phyloP scores from a whole-genome alignment of 2,888 invertebrate species.

The Apotomis capreana region DNA sequence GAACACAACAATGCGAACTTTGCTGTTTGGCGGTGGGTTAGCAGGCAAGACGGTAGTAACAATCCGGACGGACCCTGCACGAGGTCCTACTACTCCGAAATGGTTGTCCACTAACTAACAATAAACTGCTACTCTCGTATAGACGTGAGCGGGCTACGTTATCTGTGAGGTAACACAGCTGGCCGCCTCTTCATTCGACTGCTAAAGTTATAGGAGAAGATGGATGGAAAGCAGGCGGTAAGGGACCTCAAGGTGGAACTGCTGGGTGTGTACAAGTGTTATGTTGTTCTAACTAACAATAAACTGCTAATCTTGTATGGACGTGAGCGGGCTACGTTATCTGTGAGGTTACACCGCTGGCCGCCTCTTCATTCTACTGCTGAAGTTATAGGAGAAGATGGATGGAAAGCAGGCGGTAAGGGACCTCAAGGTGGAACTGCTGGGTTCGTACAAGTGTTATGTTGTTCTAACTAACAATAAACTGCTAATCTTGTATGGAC shows the following conservation, averaged over 20 bases:
- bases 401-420: conserved; percentile 91
- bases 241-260: conserved; percentile 85
- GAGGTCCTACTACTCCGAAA: no score
- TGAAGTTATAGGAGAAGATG: conserved; percentile 90
- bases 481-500: conserved; percentile 83
- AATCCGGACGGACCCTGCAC: no score
- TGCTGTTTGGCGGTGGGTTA: no score
- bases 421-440: conserved; percentile 83
- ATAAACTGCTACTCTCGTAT: conserved; percentile 88
- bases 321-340: conserved; percentile 83
- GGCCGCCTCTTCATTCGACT: conserved; percentile 98
- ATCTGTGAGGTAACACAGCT: conserved; percentile 96
- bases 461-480: conserved; percentile 84
- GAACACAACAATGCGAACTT: no score
- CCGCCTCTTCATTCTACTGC: conserved; percentile 96
- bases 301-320: conserved; percentile 85
- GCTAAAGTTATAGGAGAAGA: conserved; percentile 91
- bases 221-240: conserved; percentile 90
- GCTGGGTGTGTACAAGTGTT: conserved; percentile 83
- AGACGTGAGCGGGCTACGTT: conserved; percentile 76
- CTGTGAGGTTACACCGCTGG: conserved; percentile 97
- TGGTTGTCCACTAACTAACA: conserved; percentile 69
- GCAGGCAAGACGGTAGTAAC: no score
- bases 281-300: conserved; percentile 82
- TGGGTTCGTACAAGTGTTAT: conserved; percentile 82